Evolutionary conservation across 1,140 invertebrate species (phyloP).

Genomic region (Drosophila tropicalis): DNA sequence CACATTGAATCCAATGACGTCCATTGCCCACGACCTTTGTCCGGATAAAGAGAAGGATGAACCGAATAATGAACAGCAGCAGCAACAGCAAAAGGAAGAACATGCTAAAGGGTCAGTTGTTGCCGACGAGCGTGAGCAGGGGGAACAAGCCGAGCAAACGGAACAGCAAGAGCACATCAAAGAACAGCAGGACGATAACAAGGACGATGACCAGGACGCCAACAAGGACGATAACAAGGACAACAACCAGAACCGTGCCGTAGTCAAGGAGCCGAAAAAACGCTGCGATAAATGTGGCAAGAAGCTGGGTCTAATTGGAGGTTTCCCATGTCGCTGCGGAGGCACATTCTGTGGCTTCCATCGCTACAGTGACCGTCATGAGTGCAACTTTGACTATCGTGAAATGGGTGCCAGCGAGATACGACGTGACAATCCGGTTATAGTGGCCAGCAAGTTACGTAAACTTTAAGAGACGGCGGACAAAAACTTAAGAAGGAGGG

Average conservation of each 20-base stretch:
- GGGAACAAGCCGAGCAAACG: neutral
- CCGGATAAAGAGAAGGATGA: neutral
- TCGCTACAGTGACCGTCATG: conserved; percentile 70
- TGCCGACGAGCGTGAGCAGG: no score
- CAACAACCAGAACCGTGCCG: no score
- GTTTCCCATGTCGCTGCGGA: conserved; percentile 63
- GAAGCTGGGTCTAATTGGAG: conserved; percentile 61
- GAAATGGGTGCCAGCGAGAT: conserved; percentile 61
- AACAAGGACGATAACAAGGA: no score
- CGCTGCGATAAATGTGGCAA: conserved; percentile 65
- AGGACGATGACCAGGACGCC: no score
- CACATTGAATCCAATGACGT: neutral
- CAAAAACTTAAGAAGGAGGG: no score
- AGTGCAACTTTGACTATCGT: conserved; percentile 69
- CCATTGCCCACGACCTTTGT: neutral
- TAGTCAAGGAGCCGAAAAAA: conserved; percentile 23
- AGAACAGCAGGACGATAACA: neutral
- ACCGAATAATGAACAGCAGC: no score
- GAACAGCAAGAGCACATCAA: neutral
- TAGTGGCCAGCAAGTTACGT: conserved; percentile 51
- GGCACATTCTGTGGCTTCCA: conserved; percentile 55
- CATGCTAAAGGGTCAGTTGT: no score
- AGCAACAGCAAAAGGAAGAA: neutral
- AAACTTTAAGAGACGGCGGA: conserved; percentile 32
- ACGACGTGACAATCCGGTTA: conserved; percentile 60